Evolutionary conservation across 2,888 invertebrate genomes (phyloP).

Genomic region (Dryomyza anilis): DNA sequence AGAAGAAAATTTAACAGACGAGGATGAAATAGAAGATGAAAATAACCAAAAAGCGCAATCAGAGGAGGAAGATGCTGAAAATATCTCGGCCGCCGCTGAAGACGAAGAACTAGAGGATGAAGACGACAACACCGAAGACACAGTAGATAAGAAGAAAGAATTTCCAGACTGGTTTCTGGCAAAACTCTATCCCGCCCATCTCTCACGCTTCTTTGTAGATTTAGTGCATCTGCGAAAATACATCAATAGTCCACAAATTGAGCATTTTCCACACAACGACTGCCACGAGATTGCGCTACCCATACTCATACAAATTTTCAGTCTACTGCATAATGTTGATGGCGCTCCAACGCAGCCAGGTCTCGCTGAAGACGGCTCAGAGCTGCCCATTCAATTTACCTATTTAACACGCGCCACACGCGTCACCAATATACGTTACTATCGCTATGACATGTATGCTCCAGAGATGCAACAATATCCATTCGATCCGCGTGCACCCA

Average conservation of each 20-base stretch:
- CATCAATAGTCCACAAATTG: slow-evolving; percentile 74
- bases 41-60: no score
- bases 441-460: slow-evolving; percentile 42
- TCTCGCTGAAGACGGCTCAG: slow-evolving; percentile 34
- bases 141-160: slow-evolving; percentile 39
- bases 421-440: slow-evolving; percentile 54
- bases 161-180: slow-evolving; percentile 71
- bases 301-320: slow-evolving; percentile 68
- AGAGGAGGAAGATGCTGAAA: slow-evolving; percentile 19
- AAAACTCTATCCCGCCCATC: slow-evolving; percentile 66
- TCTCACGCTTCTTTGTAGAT: slow-evolving; percentile 73
- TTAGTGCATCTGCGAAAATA: slow-evolving; percentile 69
- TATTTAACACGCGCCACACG: slow-evolving; percentile 55
- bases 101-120: slow-evolving; percentile 27
- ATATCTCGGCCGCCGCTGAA: slow-evolving; percentile 22
- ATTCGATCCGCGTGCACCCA: slow-evolving; percentile 45
- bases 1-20: slow-evolving; percentile 26
- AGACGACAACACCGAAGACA: slow-evolving; percentile 23
- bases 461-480: slow-evolving; percentile 29
- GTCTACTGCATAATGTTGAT: slow-evolving; percentile 54
- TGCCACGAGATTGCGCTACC: slow-evolving; percentile 67
- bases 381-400: slow-evolving; percentile 44
- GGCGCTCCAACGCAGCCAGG: slow-evolving; percentile 30
- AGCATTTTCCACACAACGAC: slow-evolving; percentile 69
- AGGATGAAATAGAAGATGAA: slow-evolving; percentile 16